phyloP scores from a whole-genome alignment of 2,888 invertebrate genomes.

The Sycophila texana region DNA sequence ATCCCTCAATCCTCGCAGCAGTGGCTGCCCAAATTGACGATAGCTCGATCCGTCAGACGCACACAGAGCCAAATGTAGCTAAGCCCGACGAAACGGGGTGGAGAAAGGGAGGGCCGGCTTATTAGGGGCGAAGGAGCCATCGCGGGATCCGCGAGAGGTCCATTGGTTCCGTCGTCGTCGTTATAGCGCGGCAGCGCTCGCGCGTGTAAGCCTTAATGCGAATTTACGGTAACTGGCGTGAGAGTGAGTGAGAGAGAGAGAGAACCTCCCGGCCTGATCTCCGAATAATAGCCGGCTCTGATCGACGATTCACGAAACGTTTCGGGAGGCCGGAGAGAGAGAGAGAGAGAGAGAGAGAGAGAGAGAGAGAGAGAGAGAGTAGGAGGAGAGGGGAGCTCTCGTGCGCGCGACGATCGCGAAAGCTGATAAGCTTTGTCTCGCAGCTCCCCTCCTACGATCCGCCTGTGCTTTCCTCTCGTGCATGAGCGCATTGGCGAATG shows the following conservation, averaged over 20 bases:
- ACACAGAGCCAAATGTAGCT: neutral
- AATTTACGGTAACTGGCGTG: slow-evolving; percentile 65
- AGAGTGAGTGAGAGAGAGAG: neutral
- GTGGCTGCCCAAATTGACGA: no score
- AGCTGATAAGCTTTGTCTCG: slow-evolving; percentile 23
- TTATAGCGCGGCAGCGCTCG: slow-evolving; percentile 44
- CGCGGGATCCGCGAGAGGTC: slow-evolving; percentile 20
- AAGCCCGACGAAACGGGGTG: neutral
- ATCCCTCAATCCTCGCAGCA: no score
- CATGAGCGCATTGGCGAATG: neutral
- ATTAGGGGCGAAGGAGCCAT: slow-evolving; percentile 39
- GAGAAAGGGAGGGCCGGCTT: slow-evolving; percentile 25
- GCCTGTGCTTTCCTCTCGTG: neutral
- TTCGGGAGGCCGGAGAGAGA: slow-evolving; percentile 8
- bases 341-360: neutral
- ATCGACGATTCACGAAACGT: slow-evolving; percentile 60
- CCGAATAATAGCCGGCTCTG: slow-evolving; percentile 57
- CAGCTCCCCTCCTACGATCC: neutral
- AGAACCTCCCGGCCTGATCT: slow-evolving; percentile 15
- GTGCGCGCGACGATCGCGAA: slow-evolving; percentile 35
- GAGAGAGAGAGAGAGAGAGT: neutral
- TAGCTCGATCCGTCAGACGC: neutral
- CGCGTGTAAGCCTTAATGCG: slow-evolving; percentile 64
- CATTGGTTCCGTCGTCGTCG: slow-evolving; percentile 54
- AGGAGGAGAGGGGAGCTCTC: neutral